Base-by-base conservation (phyloP, 2,888 invertebrate genomes). In the Heliothis peltigera region DNA sequence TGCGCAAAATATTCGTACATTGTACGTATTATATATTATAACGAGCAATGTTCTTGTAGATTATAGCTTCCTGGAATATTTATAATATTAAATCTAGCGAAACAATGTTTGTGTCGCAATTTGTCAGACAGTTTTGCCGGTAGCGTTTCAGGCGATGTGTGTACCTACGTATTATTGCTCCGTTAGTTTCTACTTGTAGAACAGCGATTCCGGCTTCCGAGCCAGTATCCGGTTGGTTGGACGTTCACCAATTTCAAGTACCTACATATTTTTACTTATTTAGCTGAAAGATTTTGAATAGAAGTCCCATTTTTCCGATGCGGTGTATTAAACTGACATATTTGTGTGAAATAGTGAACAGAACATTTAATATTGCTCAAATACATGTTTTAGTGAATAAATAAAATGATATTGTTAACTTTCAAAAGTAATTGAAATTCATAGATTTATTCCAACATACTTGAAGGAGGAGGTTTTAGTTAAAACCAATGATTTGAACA, bases 21-120 rank as follows among this genome's bases (percentile, higher is more conserved):
- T 57, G 18, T 44, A 61, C 49, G 39, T 57, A 28, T 54, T 19
- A 63, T 46, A 58, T 64, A 19, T 53, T 49, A 70, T 46, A 35
- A 43, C 32, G 10, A 17, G 12, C 43, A 64, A 53, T 62, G 35
- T 68, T 46, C 17, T 54, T 54, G 35, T 25, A 63, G 25, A 58
- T 74, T 52, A 62, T 75, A 49, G 76, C 22, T 35, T 52, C 42
- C 18, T 56, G 17, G 42, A 48, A 75, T 63, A 69, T 63, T 75
- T 75, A 58, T 75, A 63, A 63, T 52, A 52, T 44, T 68, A 72
- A 72, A 75, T 64, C 58, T 75, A 53, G 70, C 25, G 55, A 64
- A 75, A 56, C 64, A 64, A 59, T 47, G 55, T 70, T 70, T 59
- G 55, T 56, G 70, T 70, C 55, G 55, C 52, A 46, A 59, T 72